phyloP scores from a whole-genome alignment of 2,113 vertebrate species.

The Psephotus haematonotus region DNA sequence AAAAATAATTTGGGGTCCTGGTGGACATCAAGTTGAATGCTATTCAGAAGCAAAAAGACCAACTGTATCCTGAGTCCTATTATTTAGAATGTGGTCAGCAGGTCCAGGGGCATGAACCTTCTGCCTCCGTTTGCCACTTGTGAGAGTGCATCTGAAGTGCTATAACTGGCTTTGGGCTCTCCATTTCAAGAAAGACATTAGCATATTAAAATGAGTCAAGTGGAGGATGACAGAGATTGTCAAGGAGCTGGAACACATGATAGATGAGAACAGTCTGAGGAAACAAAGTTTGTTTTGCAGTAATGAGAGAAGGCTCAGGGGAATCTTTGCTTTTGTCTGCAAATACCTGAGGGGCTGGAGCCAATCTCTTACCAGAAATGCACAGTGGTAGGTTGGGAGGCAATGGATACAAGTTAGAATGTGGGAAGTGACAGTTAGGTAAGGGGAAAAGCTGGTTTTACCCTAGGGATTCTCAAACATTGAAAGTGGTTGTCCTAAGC shows the following conservation, averaged over 20 bases:
- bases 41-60: background rate
- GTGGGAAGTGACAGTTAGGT: background rate
- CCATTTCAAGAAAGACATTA: background rate
- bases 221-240: background rate
- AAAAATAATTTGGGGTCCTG: background rate
- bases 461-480: background rate
- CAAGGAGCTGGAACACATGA: background rate
- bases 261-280: background rate
- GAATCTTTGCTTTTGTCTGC: background rate
- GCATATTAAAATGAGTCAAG: background rate
- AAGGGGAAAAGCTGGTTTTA: background rate
- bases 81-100: background rate
- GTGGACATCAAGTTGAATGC: background rate
- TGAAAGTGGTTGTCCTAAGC: background rate
- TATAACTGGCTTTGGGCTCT: background rate
- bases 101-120: background rate
- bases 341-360: background rate
- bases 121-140: background rate
- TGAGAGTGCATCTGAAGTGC: background rate
- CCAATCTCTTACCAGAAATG: background rate
- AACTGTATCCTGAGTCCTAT: background rate
- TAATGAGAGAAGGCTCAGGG: background rate
- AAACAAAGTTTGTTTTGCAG: background rate
- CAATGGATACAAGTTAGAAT: background rate
- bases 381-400: background rate